Conservation (phyloP, 2,888 invertebrate species). For the Eupithecia pulchellata region DNA sequence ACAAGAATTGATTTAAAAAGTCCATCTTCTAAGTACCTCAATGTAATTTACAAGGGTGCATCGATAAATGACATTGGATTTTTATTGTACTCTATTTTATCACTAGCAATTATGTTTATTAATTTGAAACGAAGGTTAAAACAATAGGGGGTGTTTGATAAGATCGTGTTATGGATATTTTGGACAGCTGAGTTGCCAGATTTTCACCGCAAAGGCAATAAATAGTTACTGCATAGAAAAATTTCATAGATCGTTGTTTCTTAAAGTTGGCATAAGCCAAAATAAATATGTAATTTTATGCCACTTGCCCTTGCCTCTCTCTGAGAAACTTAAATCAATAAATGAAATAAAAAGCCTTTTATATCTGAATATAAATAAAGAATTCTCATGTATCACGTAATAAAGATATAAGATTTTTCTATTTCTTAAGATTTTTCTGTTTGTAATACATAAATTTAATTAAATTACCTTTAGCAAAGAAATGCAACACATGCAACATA, state of each 20-base stretch:
- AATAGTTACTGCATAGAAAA: neutral
- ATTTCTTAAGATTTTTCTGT: no score
- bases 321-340: no score
- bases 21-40: conserved; percentile 75
- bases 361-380: no score
- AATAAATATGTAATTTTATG: no score
- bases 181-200: neutral
- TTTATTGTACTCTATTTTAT: conserved; percentile 37
- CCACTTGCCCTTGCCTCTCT: no score
- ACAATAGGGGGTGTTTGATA: neutral
- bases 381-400: no score
- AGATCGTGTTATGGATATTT: neutral
- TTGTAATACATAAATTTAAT: no score
- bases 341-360: no score
- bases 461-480: no score
- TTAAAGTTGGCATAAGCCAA: neutral
- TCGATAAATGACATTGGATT: conserved; percentile 43
- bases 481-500: no score
- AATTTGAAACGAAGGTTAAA: conserved; percentile 21
- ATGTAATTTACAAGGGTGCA: conserved; percentile 55
- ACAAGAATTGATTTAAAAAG: conserved; percentile 78
- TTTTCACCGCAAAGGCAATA: neutral
- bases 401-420: no score
- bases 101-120: conserved; percentile 28
- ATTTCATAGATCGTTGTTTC: neutral